Evolutionary conservation across 2,888 invertebrate genomes (phyloP), one percentile per base, ranked within the genome.

Genomic region (Melanostoma scalare): DNA sequence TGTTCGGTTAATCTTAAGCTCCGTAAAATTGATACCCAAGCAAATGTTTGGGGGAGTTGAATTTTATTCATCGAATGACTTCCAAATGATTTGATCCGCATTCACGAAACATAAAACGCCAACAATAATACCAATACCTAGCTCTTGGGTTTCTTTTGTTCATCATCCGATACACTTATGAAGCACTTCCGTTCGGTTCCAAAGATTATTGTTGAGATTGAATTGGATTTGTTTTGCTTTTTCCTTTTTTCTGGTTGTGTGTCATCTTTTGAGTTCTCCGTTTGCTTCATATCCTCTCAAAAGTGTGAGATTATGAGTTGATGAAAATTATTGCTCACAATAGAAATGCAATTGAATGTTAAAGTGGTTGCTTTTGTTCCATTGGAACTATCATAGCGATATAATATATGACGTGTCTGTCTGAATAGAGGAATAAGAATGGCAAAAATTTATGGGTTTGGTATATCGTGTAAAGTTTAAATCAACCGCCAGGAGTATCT

Each of bases 1-100:
- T 79, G 79, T 85, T 79, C 60, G 42, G 5, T 75, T 76, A 80
- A 85, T 85, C 72, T 58, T 67, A 80, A 80, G 75, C 80, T 9
- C 85, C 85, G 76, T 85, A 63, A 80, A 85, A 85, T 85, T 72
- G 84, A 75, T 79, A 79, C 74, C 60, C 50, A 75, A 52, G 48
- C 65, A 35, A 65, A 46, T 46, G 65, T 10, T 20, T 20, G 20
- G 44, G 55, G 38, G 58, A 67, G 63, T 50, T 58, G 61, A 60
- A 79, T 74, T 79, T 75, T 84, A 76, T 76, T 80, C 80, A 63
- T 76, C 65, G 72, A 76, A 85, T 85, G 61, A 68, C 68, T 85
- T 85, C 85, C 85, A 85, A 80, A 85, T 85, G 72, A 85, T 85
- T 85, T 85, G 75, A 85, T 80, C 75, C 72, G 79, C 84, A 84